Base-by-base conservation (phyloP, 2,888 invertebrate species). In the Trisateles emortualis region DNA sequence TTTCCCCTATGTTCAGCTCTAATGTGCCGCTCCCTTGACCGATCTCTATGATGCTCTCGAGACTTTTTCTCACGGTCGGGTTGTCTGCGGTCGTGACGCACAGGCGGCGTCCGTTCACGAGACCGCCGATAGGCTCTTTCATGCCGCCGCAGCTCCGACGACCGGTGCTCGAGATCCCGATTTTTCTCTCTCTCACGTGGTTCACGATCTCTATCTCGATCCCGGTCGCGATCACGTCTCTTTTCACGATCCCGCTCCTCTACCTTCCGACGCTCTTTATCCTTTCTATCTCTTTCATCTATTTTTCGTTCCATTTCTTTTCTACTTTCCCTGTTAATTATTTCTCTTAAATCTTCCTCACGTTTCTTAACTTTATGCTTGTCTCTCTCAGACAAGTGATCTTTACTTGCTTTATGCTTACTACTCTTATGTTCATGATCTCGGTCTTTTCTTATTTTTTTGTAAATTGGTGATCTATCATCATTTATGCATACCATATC, bases 381-480 rank as follows among this genome's bases (percentile, higher is more conserved):
- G 1, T 87, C 86, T 52, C 74, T 75, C 33, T 89, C 87, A 49
- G 73, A 55, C 0, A 80, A 83, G 24, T 67, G 68, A 56, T 80
- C 93, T 79, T 79, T 88, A 76, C 76, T 91, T 22, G 72, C 82
- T 69, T 91, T 93, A 30, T 79, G 78, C 76, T 87, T 93, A 44
- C 70, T 81, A 16, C 86, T 89, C 43, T 81, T 87, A 32, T 79
- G 65, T 1, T 67, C 67, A 19, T 52, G 60, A 9, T 87, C 86
- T 38, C 76, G 73, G 14, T 86, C 83, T 50, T 70, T 87, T 32
- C 90, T 94, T 43, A 94, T 55, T 49, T 76, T 84, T 43, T 80
- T 84, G 1, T 52, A 52, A 4, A 52, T 93, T 57, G 94, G 94
- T 63, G 95, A 95, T 71, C 94, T 76, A 35, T 80, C 77, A 24